phyloP scores from a whole-genome alignment of 1,140 invertebrate genomes.

The Heliconius himera region DNA sequence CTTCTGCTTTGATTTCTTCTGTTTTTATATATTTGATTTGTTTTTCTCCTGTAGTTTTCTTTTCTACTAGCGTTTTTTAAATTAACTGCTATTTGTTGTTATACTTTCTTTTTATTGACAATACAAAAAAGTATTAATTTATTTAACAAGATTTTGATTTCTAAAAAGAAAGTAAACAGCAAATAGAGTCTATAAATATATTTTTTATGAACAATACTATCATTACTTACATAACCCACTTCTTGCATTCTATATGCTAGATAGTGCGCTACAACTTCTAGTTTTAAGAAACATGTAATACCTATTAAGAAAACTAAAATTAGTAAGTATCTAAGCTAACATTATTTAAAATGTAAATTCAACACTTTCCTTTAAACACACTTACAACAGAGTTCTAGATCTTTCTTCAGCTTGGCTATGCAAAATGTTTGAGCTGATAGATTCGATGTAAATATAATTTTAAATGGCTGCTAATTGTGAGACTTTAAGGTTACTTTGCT shows the following conservation, averaged over 20 bases:
- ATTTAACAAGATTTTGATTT: neutral
- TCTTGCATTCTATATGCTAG: constrained; percentile 4
- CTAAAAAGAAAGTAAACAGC: neutral
- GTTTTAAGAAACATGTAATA: neutral
- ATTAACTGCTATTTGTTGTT: constrained; percentile 25
- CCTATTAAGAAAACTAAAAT: neutral
- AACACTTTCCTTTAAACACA: constrained; percentile 17
- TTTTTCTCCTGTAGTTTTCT: constrained; percentile 67
- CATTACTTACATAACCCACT: neutral
- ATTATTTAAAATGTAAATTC: constrained; percentile 25
- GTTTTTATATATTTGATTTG: constrained; percentile 53
- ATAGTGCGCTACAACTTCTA: neutral
- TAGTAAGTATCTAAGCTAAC: constrained; percentile 9
- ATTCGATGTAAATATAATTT: constrained; percentile 35
- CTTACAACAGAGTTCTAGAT: constrained; percentile 20
- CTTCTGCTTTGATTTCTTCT: constrained; percentile 63
- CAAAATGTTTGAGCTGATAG: constrained; percentile 34
- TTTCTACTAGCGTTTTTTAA: constrained; percentile 25
- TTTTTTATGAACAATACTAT: neutral
- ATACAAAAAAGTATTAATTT: neutral
- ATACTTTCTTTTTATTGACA: neutral
- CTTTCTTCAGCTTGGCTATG: constrained; percentile 37
- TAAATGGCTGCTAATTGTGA: constrained; percentile 30
- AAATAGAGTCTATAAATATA: neutral
- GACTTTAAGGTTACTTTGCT: constrained; percentile 53